A percentile compares a stretch with the other conserved stretches of the same genome.
phyloP scores from a whole-genome alignment of 2,113 vertebrate genomes.

The Crotalus horridus region DNA sequence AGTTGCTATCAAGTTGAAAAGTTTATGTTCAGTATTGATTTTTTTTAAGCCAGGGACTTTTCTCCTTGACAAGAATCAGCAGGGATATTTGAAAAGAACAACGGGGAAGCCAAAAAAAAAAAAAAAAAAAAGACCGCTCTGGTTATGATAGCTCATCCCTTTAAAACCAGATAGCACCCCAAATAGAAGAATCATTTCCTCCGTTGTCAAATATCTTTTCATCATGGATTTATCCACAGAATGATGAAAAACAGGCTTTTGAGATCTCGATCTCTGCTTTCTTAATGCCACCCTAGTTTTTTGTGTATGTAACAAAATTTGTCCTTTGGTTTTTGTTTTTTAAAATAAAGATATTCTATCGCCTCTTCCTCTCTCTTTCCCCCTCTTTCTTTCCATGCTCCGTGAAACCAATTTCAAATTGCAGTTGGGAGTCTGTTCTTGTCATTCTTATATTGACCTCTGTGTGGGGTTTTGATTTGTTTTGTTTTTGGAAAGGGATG shows the following conservation, averaged over 20 bases:
- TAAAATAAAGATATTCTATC: not conserved
- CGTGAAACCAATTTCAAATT: constrained; percentile 17
- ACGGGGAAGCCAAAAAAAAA: constrained; percentile 13
- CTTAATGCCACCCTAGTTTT: not conserved
- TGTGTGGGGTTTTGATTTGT: not conserved
- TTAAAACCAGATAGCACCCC: not conserved
- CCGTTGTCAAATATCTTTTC: constrained; percentile 25
- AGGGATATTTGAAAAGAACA: constrained; percentile 44
- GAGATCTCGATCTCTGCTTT: not conserved
- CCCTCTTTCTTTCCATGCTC: constrained; percentile 28
- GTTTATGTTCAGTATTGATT: constrained; percentile 56
- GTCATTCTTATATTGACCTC: rapidly evolving
- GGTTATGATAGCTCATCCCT: not conserved
- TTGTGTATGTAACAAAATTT: not conserved
- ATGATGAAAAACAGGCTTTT: not conserved
- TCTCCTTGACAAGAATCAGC: constrained; percentile 32
- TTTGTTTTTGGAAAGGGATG: not conserved
- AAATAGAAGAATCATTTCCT: not conserved
- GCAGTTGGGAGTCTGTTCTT: not conserved
- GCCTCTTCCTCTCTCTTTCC: not conserved
- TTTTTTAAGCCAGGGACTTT: constrained; percentile 62
- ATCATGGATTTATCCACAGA: constrained; percentile 4
- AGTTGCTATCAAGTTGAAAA: constrained; percentile 52
- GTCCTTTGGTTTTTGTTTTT: not conserved
- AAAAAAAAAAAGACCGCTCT: not conserved